Conservation (phyloP, 2,797 vertebrate genomes). For the Gymnothorax javanicus region DNA sequence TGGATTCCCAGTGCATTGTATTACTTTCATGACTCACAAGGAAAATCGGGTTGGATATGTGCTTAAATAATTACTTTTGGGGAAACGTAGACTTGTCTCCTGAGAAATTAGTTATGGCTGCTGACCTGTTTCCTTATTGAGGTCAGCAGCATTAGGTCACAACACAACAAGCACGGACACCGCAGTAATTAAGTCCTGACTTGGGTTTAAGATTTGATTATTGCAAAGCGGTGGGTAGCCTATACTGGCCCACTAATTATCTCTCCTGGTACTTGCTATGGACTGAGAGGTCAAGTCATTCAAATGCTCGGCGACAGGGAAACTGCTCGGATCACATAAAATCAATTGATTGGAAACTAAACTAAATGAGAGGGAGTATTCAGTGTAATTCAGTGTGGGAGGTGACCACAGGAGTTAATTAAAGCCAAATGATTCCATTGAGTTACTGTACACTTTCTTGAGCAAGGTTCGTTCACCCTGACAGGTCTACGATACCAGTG, state of each 20-base stretch:
- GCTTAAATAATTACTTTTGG: not conserved
- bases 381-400: not conserved
- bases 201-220: conserved; percentile 71
- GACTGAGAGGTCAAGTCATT: conserved; percentile 60
- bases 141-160: conserved; percentile 62
- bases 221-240: conserved; percentile 58
- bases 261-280: conserved; percentile 51
- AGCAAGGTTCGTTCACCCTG: not conserved
- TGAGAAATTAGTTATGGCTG: conserved; percentile 40
- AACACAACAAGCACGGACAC: conserved; percentile 59
- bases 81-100: conserved; percentile 37
- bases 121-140: conserved; percentile 41
- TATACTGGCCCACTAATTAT: conserved; percentile 67
- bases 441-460: conserved; percentile 1
- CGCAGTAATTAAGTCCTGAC: conserved; percentile 67
- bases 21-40: not conserved
- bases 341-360: conserved; percentile 61
- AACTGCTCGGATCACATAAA: conserved; percentile 46
- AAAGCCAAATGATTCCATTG: conserved; percentile 6
- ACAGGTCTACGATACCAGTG: not conserved
- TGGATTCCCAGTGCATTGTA: conserved; percentile 46
- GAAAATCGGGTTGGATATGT: conserved; percentile 7
- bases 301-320: conserved; percentile 52
- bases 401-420: conserved; percentile 20
- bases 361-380: conserved; percentile 1